phyloP scores from a whole-genome alignment of 2,113 vertebrate genomes.

The Microtus montanus region DNA sequence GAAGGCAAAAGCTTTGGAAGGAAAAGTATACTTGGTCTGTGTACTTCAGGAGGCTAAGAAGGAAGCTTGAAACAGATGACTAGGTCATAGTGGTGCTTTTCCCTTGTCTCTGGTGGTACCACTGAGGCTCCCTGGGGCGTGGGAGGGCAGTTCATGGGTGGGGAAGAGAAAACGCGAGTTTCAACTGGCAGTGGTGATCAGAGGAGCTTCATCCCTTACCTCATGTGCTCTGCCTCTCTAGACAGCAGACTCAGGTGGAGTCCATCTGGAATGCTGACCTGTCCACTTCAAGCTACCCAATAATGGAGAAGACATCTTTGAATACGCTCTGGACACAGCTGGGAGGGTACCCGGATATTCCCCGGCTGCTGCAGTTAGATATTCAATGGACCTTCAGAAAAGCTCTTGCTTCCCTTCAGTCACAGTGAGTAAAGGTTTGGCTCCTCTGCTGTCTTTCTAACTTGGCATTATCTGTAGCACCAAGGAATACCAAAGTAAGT shows the following conservation, averaged over 20 bases:
- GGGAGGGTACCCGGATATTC: constrained; percentile 79
- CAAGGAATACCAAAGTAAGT: constrained; percentile 1
- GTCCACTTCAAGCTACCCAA: constrained; percentile 76
- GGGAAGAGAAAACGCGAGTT: not conserved
- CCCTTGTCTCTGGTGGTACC: not conserved
- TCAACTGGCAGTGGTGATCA: not conserved
- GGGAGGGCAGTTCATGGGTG: not conserved
- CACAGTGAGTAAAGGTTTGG: constrained; percentile 72
- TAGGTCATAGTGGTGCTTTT: constrained; percentile 18
- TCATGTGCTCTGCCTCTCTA: constrained; percentile 59
- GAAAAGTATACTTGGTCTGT: not conserved
- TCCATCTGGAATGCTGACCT: constrained; percentile 77
- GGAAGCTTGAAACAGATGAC: constrained; percentile 21
- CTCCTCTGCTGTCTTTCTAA: constrained; percentile 20
- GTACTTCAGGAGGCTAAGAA: not conserved
- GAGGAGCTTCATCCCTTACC: not conserved
- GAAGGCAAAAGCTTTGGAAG: constrained; percentile 28
- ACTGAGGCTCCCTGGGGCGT: not conserved
- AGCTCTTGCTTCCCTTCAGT: constrained; percentile 67
- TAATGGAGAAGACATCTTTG: constrained; percentile 73
- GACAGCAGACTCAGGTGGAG: constrained; percentile 62
- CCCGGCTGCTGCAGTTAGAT: constrained; percentile 79
- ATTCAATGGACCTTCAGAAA: constrained; percentile 75
- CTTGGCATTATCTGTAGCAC: constrained; percentile 40
- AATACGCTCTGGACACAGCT: constrained; percentile 72